Conservation (phyloP, 2,888 invertebrate genomes). For the Acleris literana region DNA sequence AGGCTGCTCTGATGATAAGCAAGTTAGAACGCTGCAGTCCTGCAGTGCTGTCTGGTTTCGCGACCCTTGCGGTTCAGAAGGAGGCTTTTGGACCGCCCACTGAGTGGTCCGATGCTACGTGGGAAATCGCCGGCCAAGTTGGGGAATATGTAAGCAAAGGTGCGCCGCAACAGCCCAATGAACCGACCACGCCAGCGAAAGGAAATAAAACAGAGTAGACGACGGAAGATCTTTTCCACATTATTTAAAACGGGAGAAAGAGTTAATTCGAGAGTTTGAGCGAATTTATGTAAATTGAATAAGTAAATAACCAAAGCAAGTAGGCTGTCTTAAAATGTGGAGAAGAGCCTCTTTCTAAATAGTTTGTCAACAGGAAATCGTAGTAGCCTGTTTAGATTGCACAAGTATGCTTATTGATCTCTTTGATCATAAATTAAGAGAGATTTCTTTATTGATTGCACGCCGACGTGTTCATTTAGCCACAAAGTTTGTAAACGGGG, state of each 20-base stretch:
- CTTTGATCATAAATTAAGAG: no score
- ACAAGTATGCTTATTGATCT: no score
- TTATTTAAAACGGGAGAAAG: not conserved
- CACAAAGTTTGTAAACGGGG: no score
- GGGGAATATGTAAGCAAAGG: conserved; percentile 58
- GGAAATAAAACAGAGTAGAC: not conserved
- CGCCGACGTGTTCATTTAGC: no score
- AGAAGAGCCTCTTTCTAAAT: no score
- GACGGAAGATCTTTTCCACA: not conserved
- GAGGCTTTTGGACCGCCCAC: conserved; percentile 72
- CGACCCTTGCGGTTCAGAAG: conserved; percentile 66
- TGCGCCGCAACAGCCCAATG: conserved; percentile 20
- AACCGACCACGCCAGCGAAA: not conserved
- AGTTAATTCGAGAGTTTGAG: not conserved
- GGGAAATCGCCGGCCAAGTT: conserved; percentile 68
- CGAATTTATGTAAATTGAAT: no score
- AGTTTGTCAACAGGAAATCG: no score
- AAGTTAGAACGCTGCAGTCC: conserved; percentile 70
- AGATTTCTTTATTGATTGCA: no score
- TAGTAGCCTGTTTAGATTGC: no score
- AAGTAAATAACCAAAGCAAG: no score
- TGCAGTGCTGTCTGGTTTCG: conserved; percentile 73
- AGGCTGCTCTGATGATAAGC: conserved; percentile 73
- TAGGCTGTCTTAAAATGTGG: no score
- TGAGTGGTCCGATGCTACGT: conserved; percentile 65